Base-by-base conservation (phyloP, 2,797 vertebrate genomes). In the Picus viridis region DNA sequence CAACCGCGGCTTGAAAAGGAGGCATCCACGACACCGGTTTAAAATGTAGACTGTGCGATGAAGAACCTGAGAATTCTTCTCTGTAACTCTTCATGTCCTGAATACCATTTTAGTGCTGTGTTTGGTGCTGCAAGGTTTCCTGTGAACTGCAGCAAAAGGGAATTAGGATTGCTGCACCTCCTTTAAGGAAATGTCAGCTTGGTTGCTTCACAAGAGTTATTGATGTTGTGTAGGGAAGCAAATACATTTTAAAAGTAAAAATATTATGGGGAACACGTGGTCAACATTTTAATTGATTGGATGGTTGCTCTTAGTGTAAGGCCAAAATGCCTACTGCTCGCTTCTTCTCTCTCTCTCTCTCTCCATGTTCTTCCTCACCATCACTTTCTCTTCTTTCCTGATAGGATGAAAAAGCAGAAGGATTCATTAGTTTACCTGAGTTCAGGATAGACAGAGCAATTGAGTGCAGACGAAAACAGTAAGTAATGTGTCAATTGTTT, bases 361-460 rank as follows among this genome's bases (percentile, higher is more conserved):
- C 68, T 75, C 68, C 64, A 7, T 32, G 26, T 9, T 90, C 8
- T 69, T 65, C 45, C 64, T 77, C 74, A 86, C 34, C 22, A 18
- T 49, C 8, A 24, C 62, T 90, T 74, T 32, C 34, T 74, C 36
- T 73, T 36, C 61, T 92, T 56, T 84, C 87, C 69, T 47, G 32
- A 34, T 95, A 99, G 98, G 98, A 99, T 95, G 98, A 98, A 97
- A 99, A 99, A 93, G 98, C 98, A 65, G 98, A 99, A 96, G 98
- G 98, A 92, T 98, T 99, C 97, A 99, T 99, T 96, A 98, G 98
- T 95, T 98, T 99, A 89, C 98, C 98, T 8, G 98, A 99, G 97
- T 99, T 99, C 98, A 98, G 98, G 97, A 99, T 99, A 98, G 98
- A 98, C 87, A 97, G 98, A 97, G 98, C 98, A 86, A 98, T 98